Evolutionary conservation across 2,113 vertebrate genomes (phyloP).

Genomic region (Grammatotria lemairii): DNA sequence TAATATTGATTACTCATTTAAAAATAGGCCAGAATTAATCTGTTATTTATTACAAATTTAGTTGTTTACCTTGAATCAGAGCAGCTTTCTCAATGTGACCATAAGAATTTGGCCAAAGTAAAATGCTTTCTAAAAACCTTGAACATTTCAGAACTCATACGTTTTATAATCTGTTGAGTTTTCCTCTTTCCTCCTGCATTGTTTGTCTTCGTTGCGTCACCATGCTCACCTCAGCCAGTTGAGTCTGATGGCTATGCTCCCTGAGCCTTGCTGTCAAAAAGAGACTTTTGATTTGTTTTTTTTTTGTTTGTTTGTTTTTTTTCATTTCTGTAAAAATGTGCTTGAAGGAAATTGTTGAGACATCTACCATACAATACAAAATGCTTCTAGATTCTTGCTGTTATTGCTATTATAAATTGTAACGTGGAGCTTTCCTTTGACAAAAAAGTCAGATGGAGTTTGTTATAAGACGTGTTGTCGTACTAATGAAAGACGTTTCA

Average conservation of each 20-base stretch:
- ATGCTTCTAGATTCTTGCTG: not conserved
- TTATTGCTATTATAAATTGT: not conserved
- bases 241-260: not conserved
- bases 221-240: not conserved
- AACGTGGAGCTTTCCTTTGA: fast-evolving
- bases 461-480: not conserved
- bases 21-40: not conserved
- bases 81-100: not conserved
- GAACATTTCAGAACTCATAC: not conserved
- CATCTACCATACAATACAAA: not conserved
- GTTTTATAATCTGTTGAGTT: not conserved
- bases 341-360: not conserved
- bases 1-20: not conserved
- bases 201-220: not conserved
- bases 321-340: not conserved
- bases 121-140: not conserved
- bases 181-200: not conserved
- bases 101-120: not conserved
- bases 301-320: not conserved
- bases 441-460: not conserved
- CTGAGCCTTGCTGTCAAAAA: not conserved
- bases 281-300: not conserved
- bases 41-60: not conserved
- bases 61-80: not conserved
- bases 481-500: not conserved